A percentile compares a stretch with the other conserved stretches of the same genome.
phyloP scores from a whole-genome alignment of 2,797 vertebrate species.

The Protosalanx chinensis region DNA sequence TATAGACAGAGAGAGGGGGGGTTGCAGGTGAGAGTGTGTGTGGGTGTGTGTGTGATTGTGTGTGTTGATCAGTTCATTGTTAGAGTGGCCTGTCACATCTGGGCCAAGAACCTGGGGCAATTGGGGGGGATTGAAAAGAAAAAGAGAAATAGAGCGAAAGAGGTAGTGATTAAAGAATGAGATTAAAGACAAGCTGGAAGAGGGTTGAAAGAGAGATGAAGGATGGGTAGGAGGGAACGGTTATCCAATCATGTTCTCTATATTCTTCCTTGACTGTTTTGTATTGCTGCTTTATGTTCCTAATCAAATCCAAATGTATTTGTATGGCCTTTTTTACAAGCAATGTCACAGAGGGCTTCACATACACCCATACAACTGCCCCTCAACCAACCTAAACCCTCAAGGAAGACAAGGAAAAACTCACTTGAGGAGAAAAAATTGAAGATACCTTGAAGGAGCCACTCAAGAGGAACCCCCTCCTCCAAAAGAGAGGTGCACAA shows the following conservation, averaged over 20 bases:
- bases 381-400: background rate
- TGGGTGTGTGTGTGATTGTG: background rate
- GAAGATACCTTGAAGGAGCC: no score
- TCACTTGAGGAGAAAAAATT: no score
- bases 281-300: no score
- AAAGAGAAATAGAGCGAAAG: background rate
- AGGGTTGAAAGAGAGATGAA: background rate
- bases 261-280: conserved; percentile 1
- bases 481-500: no score
- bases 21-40: background rate
- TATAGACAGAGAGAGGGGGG: no score
- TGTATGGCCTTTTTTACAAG: no score
- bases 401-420: no score
- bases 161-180: background rate
- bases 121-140: background rate
- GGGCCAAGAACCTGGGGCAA: conserved; percentile 44
- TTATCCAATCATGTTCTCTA: conserved; percentile 3
- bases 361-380: background rate
- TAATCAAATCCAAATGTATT: no score
- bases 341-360: no score
- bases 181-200: background rate
- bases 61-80: conserved; percentile 52
- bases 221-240: background rate
- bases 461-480: no score
- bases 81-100: conserved; percentile 57